Evolutionary conservation across 1,140 invertebrate genomes (phyloP), one percentile per base, ranked within the genome.

Genomic region (Pararge aegeria): DNA sequence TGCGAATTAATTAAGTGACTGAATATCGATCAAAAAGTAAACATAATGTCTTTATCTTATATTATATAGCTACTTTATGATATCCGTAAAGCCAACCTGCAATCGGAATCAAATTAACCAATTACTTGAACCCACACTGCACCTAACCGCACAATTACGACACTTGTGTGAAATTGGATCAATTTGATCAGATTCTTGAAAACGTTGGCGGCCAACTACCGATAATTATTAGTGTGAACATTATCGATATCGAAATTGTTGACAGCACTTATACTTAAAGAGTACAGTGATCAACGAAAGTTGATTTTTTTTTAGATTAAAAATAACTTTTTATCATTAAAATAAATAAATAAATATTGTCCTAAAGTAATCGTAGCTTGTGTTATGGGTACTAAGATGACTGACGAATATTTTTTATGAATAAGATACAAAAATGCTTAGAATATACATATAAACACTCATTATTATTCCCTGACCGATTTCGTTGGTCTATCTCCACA

Each of bases 141-240:
- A 67, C 63, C 63, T 61, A 64, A 63, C 48, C 52, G 37, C 46
- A 19, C 57, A 56, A 64, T 64, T 68, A 68, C 61, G 30, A 48
- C 61, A 63, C 61, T 60, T 38, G 61, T 48, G 52, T 55, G 58
- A 60, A 53, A 64, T 51, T 57, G 58, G 57, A 57, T 53, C 62
- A 55, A 67, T 67, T 58, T 64, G 64, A 64, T 61, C 42, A 13
- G 66, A 64, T 68, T 66, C 64, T 64, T 40, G 56, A 64, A 63
- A 67, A 56, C 53, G 53, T 30, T 60, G 20, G 15, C 49, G 37
- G 18, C 62, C 42, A 37, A 64, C 65, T 75, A 68, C 61, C 53
- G 56, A 44, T 56, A 34, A 52, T 62, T 54, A 59, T 61, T 68
- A 64, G 69, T 77, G 75, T 72, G 73, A 73, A 77, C 64, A 68